Evolutionary conservation across 2,797 vertebrate species (phyloP).

Genomic region (Neopelma chrysocephalum): DNA sequence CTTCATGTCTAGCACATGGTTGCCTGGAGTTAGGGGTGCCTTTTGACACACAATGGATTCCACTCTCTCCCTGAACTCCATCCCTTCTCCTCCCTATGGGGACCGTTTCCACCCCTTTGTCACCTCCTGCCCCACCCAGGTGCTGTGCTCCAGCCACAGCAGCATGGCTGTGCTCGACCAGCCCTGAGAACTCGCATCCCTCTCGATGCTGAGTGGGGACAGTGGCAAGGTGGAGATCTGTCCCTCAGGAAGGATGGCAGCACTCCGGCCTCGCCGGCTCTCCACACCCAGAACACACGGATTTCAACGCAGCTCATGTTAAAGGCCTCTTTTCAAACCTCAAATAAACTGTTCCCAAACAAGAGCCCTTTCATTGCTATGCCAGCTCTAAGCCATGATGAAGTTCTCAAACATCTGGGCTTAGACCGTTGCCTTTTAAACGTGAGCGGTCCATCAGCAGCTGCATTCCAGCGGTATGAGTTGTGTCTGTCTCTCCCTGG

Average conservation of each 20-base stretch:
- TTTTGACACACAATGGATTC: neutral
- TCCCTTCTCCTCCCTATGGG: neutral
- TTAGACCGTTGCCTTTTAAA: neutral
- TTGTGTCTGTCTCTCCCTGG: conserved; percentile 8
- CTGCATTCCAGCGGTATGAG: conserved; percentile 31
- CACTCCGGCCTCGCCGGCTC: neutral
- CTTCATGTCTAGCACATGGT: neutral
- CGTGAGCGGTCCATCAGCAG: neutral
- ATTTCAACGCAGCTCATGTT: neutral
- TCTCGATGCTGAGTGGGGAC: neutral
- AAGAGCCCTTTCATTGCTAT: conserved; percentile 20
- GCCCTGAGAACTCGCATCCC: neutral
- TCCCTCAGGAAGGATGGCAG: neutral
- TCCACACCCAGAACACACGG: neutral
- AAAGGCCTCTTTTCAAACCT: neutral
- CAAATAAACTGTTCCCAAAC: neutral
- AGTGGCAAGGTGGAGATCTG: neutral
- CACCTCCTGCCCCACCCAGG: neutral
- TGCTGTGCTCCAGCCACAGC: neutral
- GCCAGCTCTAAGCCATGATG: conserved; percentile 10
- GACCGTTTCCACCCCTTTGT: neutral
- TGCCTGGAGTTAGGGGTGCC: neutral
- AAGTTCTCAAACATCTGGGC: conserved; percentile 35
- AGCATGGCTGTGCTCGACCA: neutral
- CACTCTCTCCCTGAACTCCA: neutral